Base-by-base conservation (phyloP, 2,113 vertebrate genomes). In the Silurus glanis region DNA sequence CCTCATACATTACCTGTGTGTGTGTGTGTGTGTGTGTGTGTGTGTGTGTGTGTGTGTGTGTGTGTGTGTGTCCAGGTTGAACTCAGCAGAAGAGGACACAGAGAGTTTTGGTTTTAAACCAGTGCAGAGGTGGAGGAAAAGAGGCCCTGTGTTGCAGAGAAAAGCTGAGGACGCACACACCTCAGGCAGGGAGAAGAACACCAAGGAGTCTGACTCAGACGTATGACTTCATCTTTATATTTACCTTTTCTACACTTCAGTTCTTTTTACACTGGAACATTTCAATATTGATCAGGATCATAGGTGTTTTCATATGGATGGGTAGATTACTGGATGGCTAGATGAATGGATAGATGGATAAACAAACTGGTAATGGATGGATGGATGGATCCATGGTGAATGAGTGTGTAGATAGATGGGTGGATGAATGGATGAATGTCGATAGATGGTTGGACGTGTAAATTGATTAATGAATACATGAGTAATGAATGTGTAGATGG, bases 101-200 rank as follows among this genome's bases (percentile, higher is more conserved):
- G 74, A 53, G 23, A 55, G 51, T n/a, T 55, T 78, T 4, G 74
- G 53, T 17, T 53, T 37, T n/a, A 93, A 93, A 69, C 55, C 95
- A 87, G 90, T 91, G 89, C 85, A 76, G 81, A 89, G 75, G 53
- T 84, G 62, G 74, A 84, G 78, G 0, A 84, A 92, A 82, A 94
- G 92, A 83, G 80, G 67, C 13, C 88, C 88, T 5, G 16, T 66
- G 9, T 28, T 58, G 25, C 5, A 88, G 51, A 90, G 91, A 21
- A 91, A 91, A 49, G 16, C 66, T n/a, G 86, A 58, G 59, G 91
- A 88, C 9, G 9, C 53, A 0, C n/a, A 14, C 0, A n/a, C 82
- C 14, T 86, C 89, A 37, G 58, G 74, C 47, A 82, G 7, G n/a
- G 90, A 88, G 0, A 82, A 89, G 23, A 72, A 25, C 5, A 14